Evolutionary conservation across 2,113 vertebrate species (phyloP), one percentile per base, ranked within the genome.

Genomic region (Chloropsis hardwickii): DNA sequence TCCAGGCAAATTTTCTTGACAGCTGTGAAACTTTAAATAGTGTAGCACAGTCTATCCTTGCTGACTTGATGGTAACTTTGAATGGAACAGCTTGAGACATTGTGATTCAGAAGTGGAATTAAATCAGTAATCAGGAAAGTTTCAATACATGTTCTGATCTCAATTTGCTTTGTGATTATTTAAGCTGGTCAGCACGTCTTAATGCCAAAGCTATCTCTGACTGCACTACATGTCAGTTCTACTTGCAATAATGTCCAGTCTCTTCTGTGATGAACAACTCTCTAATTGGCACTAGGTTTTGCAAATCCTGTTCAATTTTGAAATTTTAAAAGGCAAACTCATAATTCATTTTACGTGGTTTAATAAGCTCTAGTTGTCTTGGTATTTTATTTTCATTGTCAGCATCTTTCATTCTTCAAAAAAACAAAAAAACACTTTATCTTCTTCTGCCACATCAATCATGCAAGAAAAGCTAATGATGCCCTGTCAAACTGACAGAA

Each of bases 1-100:
- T 90, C 86, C 47, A 89, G n/a, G 76, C 45, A 94, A 60, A 84
- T 92, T 92, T 97, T 96, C 76, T 90, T 91, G 84, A 94, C 73
- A 96, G 66, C 44, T 87, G 81, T 85, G 74, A 88, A 94, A 90
- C 65, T 78, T 77, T 69, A 23, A 81, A 65, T n/a, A 62, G n/a
- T n/a, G 19, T 39, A 91, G 53, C 25, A 56, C 42, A 47, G 84
- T 65, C 53, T 74, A n/a, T 25, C 53, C 53, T 82, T 51, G 86
- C 20, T 65, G 54, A 87, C 47, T 81, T 50, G 12, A 53, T 17
- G 42, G 28, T 60, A 54, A 44, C 9, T 77, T 29, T 70, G 48
- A 94, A 50, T 93, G 47, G 56, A 88, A 94, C 24, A 39, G 42
- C 48, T 56, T 79, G 17, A 79, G 10, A 78, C 1, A 12, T 8